These are phyloP conservation scores for Cyclophora albipunctata DNA, from an alignment of 2,888 invertebrate genomes.

Conservation along the genomic window DNA sequence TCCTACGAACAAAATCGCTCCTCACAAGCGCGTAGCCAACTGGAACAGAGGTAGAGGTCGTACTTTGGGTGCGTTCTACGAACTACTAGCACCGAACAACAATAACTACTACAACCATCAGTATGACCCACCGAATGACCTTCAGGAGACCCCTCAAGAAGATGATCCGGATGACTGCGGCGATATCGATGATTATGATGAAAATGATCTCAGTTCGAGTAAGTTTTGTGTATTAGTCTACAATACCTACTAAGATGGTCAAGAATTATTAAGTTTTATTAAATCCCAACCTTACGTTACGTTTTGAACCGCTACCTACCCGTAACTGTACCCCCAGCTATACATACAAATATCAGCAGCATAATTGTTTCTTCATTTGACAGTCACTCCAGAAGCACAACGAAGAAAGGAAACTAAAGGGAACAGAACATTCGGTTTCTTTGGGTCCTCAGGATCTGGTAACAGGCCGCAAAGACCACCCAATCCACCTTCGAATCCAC, in stretches of 20 bases:
- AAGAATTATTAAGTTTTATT: conserved; percentile 1
- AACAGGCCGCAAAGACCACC: conserved; percentile 1
- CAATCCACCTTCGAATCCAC: conserved; percentile 1
- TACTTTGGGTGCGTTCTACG: conserved; percentile 50
- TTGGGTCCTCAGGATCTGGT: conserved; percentile 8
- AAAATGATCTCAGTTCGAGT: conserved; percentile 61
- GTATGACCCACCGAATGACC: conserved; percentile 25
- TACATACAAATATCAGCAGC: not conserved
- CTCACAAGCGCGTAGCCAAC: conserved; percentile 37
- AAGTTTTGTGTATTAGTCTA: conserved; percentile 15
- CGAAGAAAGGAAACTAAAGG: conserved; percentile 8
- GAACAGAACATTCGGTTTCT: conserved; percentile 3
- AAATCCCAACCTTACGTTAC: not conserved
- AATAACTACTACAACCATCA: conserved; percentile 11
- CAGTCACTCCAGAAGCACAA: conserved; percentile 35
- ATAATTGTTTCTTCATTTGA: conserved; percentile 6
- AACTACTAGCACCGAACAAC: conserved; percentile 35
- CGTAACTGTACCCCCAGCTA: not conserved
- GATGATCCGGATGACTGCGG: conserved; percentile 59
- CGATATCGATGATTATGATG: conserved; percentile 65
- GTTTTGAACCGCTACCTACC: no score
- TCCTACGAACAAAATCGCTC: conserved; percentile 66
- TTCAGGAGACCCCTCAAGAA: conserved; percentile 51
- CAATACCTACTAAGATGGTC: conserved; percentile 3
- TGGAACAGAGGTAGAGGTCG: conserved; percentile 32